phyloP scores from a whole-genome alignment of 2,113 vertebrate species.

The Rhinolophus ferrumequinum region DNA sequence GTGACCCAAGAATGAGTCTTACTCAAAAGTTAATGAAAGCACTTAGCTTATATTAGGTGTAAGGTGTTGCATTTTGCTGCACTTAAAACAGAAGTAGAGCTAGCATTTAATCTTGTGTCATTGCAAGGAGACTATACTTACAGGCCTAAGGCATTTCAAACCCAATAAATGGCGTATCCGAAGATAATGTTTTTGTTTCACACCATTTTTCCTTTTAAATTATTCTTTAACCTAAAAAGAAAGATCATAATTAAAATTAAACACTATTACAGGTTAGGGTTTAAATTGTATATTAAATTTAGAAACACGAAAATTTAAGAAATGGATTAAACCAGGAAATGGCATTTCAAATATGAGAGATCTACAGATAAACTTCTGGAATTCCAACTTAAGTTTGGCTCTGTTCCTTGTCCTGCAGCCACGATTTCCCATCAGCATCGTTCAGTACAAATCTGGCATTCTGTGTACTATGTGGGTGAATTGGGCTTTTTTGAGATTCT shows the following conservation, averaged over 20 bases:
- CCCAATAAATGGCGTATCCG: not conserved
- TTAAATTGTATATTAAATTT: conserved; percentile 19
- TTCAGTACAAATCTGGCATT: not conserved
- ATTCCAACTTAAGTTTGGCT: not conserved
- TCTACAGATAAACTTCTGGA: not conserved
- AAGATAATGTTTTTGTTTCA: not conserved
- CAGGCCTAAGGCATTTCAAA: not conserved
- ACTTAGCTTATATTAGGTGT: not conserved
- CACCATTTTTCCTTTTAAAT: not conserved
- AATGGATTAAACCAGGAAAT: not conserved
- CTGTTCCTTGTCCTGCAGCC: not conserved
- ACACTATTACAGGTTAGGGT: not conserved
- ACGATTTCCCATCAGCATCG: not conserved
- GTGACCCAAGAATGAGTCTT: not conserved
- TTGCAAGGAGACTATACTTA: not conserved
- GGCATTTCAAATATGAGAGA: conserved; percentile 11
- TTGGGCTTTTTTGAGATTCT: not conserved
- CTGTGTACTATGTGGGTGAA: not conserved
- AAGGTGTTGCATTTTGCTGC: not conserved
- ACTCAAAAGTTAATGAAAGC: not conserved
- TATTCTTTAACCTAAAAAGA: not conserved
- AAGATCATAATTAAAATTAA: not conserved
- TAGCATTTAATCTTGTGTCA: not conserved
- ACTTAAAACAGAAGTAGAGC: not conserved
- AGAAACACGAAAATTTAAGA: conserved; percentile 8